Percentiles rank a stretch among this genome's conserved stretches.
phyloP scores from a whole-genome alignment of 2,888 invertebrate genomes.

The Thera obeliscata region DNA sequence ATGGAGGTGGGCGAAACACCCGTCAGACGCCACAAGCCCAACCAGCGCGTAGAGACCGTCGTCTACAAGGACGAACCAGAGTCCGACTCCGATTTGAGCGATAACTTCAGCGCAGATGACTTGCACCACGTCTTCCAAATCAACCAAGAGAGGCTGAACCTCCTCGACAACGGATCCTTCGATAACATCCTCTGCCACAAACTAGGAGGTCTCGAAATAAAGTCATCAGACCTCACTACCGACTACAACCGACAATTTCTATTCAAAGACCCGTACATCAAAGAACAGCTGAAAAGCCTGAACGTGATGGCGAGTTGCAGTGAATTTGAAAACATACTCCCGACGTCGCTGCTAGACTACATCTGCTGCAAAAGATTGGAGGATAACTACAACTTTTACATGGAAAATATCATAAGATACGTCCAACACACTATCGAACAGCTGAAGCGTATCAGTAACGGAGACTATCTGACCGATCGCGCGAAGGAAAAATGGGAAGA shows the following conservation, averaged over 20 bases:
- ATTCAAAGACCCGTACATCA: slow-evolving; percentile 63
- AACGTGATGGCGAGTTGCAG: slow-evolving; percentile 49
- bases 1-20: slow-evolving; percentile 66
- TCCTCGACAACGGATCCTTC: slow-evolving; percentile 57
- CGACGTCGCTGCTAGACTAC: slow-evolving; percentile 70
- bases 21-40: slow-evolving; percentile 50
- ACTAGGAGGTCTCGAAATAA: slow-evolving; percentile 61
- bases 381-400: slow-evolving; percentile 73
- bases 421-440: slow-evolving; percentile 75
- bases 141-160: slow-evolving; percentile 68
- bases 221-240: slow-evolving; percentile 49
- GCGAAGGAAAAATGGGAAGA: slow-evolving; percentile 76
- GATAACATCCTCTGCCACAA: slow-evolving; percentile 68
- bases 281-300: slow-evolving; percentile 59
- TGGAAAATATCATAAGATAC: slow-evolving; percentile 74
- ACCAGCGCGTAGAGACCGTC: slow-evolving; percentile 71
- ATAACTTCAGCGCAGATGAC: slow-evolving; percentile 64
- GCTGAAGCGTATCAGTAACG: slow-evolving; percentile 77
- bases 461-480: slow-evolving; percentile 74
- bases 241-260: slow-evolving; percentile 59
- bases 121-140: slow-evolving; percentile 56
- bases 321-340: slow-evolving; percentile 54
- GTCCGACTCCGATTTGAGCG: slow-evolving; percentile 66
- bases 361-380: slow-evolving; percentile 72
- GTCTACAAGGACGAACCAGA: slow-evolving; percentile 64